These are phyloP conservation scores for Acanthiza pusilla DNA, from an alignment of 2,797 vertebrate species.

Conservation along the genomic window DNA sequence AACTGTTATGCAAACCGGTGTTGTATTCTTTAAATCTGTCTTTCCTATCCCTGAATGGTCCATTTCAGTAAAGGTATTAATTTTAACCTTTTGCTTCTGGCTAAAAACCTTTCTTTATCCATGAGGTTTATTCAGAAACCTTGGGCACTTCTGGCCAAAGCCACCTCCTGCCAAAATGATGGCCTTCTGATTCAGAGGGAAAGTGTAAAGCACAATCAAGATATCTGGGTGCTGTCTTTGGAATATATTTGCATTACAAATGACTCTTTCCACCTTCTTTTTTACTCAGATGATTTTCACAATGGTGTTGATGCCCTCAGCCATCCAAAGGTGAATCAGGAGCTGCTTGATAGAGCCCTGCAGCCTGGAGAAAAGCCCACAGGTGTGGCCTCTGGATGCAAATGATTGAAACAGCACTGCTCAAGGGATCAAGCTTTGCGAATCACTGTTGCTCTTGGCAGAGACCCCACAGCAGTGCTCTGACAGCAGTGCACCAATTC, in stretches of 20 bases:
- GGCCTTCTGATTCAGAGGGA: neutral
- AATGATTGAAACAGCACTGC: neutral
- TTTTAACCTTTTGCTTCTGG: neutral
- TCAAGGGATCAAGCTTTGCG: neutral
- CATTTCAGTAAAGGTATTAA: neutral
- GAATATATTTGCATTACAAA: neutral
- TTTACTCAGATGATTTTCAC: neutral
- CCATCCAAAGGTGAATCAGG: rapidly evolving
- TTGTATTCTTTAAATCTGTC: neutral
- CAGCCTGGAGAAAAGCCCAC: neutral
- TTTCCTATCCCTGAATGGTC: neutral
- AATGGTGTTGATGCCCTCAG: neutral
- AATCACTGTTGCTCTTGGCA: neutral
- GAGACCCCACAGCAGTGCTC: neutral
- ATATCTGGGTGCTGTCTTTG: neutral
- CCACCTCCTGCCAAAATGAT: neutral
- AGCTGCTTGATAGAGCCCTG: neutral
- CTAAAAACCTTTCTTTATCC: neutral
- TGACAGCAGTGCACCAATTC: neutral
- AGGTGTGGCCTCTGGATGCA: neutral
- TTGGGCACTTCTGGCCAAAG: neutral
- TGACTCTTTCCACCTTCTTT: neutral
- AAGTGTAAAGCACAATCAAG: neutral
- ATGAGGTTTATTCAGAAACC: neutral
- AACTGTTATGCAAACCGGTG: neutral